Conservation (phyloP, 2,797 vertebrate genomes). For the Novumbra hubbsi region DNA sequence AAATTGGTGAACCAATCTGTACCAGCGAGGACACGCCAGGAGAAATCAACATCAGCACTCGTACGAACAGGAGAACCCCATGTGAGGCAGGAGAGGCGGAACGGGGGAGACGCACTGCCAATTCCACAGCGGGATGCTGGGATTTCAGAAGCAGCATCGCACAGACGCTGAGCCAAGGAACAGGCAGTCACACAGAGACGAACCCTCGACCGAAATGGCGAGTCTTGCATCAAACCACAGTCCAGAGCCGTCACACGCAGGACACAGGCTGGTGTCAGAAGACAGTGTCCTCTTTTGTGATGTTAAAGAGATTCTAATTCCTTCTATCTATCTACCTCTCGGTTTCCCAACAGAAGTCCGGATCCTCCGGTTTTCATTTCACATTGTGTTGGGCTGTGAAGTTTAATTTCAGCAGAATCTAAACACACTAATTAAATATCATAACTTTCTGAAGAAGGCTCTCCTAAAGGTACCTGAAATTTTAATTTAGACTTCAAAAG, state of each 20-base stretch:
- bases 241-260: slow-evolving; percentile 45
- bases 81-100: slow-evolving; percentile 55
- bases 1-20: slow-evolving; percentile 71
- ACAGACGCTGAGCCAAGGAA: slow-evolving; percentile 33
- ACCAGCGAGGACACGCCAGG: slow-evolving; percentile 70
- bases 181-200: slow-evolving; percentile 39
- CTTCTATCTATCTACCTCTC: slow-evolving; percentile 32
- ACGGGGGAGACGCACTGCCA: slow-evolving; percentile 46
- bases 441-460: slow-evolving; percentile 76
- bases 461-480: slow-evolving; percentile 81
- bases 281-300: slow-evolving; percentile 42
- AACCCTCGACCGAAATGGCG: slow-evolving; percentile 18
- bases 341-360: slow-evolving; percentile 34
- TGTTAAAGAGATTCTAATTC: slow-evolving; percentile 53
- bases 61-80: slow-evolving; percentile 57
- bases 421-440: slow-evolving; percentile 83
- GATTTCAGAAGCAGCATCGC: slow-evolving; percentile 47
- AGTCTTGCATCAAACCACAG: slow-evolving; percentile 45
- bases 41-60: slow-evolving; percentile 76
- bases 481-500: slow-evolving; percentile 87
- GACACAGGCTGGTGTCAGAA: slow-evolving; percentile 60
- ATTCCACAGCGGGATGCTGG: slow-evolving; percentile 46
- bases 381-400: slow-evolving; percentile 67
- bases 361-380: slow-evolving; percentile 66
- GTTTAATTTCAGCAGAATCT: slow-evolving; percentile 77